Base-by-base conservation (phyloP, 2,113 vertebrate genomes). In the Muscicapa adusta region DNA sequence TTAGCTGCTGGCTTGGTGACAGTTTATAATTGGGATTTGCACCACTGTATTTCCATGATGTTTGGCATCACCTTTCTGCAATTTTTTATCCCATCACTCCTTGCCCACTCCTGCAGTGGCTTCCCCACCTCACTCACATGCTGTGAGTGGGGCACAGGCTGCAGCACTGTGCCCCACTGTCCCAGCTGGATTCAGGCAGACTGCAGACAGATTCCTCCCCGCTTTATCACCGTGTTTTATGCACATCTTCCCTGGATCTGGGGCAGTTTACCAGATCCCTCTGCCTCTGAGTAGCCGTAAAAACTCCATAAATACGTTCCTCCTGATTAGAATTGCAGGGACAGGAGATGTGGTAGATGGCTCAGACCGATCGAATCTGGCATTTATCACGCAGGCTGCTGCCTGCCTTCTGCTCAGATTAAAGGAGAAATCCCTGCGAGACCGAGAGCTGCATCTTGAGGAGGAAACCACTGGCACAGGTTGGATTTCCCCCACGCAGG, bases 201-300 rank as follows among this genome's bases (percentile, higher is more conserved):
- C 80, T 62, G 16, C 31, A 81, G 71, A 81, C 88, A 72, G 83
- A 80, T 76, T 77, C 73, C 61, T 80, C 54, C 53, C 83, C 48
- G 5, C 40, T 89, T 91, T 81, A 91, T 87, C 87, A 31, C 61
- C 0, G 2, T 4, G 2, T 72, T 91, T 94, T 62, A 94, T 63
- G 23, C 68, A 70, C 73, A 33, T 76, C 65, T 92, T 87, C 80
- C 38, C 50, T 0, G 0, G 40, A 61, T 68, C 28, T 0, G 6
- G 66, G 60, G 84, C 73, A 63, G 22, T 56, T 95, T 75, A 91
- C 81, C 91, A 93, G 87, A 71, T 23, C 73, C 43, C 73, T 92
- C 33, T 53, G 77, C 84, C 54, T 77, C 84, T 29, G 45, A 62
- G 53, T 89, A 84, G 81, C 58, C 29, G 25, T 93, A 93, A 95